Evolutionary conservation across 2,888 invertebrate genomes (phyloP), one percentile per base, ranked within the genome.

Genomic region (Hedychridium roseum): DNA sequence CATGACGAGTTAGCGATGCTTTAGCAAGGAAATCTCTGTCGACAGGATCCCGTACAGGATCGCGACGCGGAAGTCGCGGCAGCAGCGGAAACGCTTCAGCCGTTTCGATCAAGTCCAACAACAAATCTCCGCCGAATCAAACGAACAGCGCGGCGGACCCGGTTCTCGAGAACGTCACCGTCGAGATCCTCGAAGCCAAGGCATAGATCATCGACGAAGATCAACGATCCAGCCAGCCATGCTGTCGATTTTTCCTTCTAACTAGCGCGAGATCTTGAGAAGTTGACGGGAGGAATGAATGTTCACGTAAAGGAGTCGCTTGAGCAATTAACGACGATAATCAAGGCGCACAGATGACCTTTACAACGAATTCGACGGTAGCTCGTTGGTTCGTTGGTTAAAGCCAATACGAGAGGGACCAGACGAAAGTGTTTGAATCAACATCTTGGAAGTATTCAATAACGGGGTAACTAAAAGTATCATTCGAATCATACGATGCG

Each of bases 41-140:
- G 58, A 56, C 76, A 80, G 80, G 80, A 62, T 80, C 80, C 70
- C 80, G 82, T 77, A 74, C 82, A 80, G 84, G 84, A 65, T 83
- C 84, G 60, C 84, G 88, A 56, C 85, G 90, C 52, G 90, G 88
- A 52, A 91, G 91, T 53, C 86, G 88, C 73, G 87, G 87, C 37
- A 89, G 89, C 78, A 79, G 77, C 61, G 90, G 90, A 74, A 91
- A 88, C 64, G 88, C 88, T 44, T 90, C 91, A n/a, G 89, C 86
- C 39, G 83, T 87, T 15, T 90, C 91, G 17, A 79, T 86, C 60
- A 84, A 87, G 66, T 88, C 89, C 45, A 87, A 86, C 72, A 84
- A 57, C 68, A 86, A 74, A 52, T 73, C 75, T 14, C 71, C 72
- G 16, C 73, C 74, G 15, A 66, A 67, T 50, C 64, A 69, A 30